Evolutionary conservation across 2,797 vertebrate genomes (phyloP), one percentile per base, ranked within the genome.

Genomic region (Loris lydekkerianus): DNA sequence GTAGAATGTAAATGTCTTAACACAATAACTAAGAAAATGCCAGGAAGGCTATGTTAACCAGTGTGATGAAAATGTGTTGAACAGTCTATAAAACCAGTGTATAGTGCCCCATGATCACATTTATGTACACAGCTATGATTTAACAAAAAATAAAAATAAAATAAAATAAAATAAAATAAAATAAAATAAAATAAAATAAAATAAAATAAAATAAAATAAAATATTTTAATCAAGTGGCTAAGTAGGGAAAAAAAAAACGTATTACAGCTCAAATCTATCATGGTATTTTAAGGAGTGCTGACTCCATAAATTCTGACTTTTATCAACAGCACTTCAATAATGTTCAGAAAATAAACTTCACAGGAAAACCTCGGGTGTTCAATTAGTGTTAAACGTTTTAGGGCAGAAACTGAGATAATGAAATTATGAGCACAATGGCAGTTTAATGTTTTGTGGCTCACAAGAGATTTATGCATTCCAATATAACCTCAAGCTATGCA

Each of bases 351-450:
- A 98, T 98, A 98, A 98, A 98, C 97, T 98, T 98, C 97, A 97
- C 97, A 97, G 98, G 98, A 98, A 98, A 98, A 98, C 94, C 98
- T 98, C 60, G 60, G 93, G 97, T 98, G 98, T 98, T 98, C 98
- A 98, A 98, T 99, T 98, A 98, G 97, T 98, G 98, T 98, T 97
- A 98, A 98, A 98, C 82, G 89, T 98, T 98, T 98, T 98, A 98
- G 98, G 88, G 96, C 98, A 98, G 97, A 97, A 98, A 98, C 96
- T 80, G 97, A 98, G 98, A 98, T 98, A 98, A 98, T 98, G 98
- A 98, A 98, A 98, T 98, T 98, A 98, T 98, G 98, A 98, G 98
- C 98, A 98, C 98, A 98, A 98, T 67, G 93, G 97, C 96, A 97
- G 96, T 97, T 98, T 98, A 98, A 98, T 97, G 96, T 97, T 98